Percentiles rank a stretch among this genome's conserved stretches.
These are phyloP conservation scores for Cyaniris semiargus DNA, from an alignment of 2,888 invertebrate genomes.

Conservation along the genomic window DNA sequence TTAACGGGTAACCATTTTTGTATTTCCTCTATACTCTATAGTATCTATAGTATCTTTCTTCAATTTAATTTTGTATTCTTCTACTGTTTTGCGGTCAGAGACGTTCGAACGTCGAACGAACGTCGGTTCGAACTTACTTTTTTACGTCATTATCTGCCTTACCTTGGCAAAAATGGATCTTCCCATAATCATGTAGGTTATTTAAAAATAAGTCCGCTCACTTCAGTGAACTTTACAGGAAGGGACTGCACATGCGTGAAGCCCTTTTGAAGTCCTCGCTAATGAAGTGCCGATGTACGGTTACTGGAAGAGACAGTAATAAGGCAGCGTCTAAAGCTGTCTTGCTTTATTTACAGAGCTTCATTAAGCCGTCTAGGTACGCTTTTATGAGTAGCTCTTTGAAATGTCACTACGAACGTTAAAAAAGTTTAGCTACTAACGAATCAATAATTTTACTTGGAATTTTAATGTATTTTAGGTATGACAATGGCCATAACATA, in stretches of 20 bases:
- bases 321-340: background rate
- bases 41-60: no score
- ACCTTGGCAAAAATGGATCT: conserved; percentile 13
- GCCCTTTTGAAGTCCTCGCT: conserved; percentile 42
- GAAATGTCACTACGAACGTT: background rate
- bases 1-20: no score
- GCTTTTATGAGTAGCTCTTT: background rate
- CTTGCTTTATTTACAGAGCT: background rate
- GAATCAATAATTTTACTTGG: no score
- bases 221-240: conserved; percentile 48
- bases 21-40: no score
- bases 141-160: background rate
- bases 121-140: background rate
- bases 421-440: no score
- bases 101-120: no score
- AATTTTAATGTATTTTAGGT: no score
- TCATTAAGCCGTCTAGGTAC: background rate
- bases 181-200: conserved; percentile 28
- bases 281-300: conserved; percentile 32
- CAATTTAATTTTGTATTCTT: no score
- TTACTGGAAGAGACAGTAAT: conserved; percentile 34
- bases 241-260: conserved; percentile 61
- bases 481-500: no score
- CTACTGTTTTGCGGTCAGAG: background rate
- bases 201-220: conserved; percentile 39